Percentiles rank a stretch among this genome's conserved stretches.
Conservation (phyloP, 2,113 vertebrate species). For the Apaloderma vittatum region DNA sequence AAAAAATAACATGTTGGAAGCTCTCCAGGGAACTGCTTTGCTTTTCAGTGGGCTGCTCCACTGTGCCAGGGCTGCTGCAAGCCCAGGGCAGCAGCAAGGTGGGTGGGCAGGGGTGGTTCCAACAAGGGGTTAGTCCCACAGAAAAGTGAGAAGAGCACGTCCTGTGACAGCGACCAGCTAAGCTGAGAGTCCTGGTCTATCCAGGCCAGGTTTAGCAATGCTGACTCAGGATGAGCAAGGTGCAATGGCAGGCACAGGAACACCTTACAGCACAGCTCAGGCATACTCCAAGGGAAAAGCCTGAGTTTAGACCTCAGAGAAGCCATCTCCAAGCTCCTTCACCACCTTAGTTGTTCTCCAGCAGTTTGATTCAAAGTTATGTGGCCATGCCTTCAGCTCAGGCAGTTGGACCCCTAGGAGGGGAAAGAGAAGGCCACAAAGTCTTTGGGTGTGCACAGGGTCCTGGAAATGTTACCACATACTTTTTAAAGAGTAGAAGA, state of each 20-base stretch:
- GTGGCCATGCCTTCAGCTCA: fast-evolving
- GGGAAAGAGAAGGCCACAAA: neutral
- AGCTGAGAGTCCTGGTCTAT: neutral
- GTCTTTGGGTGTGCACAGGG: fast-evolving
- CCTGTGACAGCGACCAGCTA: neutral
- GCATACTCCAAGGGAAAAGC: neutral
- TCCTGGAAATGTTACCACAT: neutral
- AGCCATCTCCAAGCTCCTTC: neutral
- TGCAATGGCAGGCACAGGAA: neutral
- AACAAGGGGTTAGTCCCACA: neutral
- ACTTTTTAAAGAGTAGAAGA: neutral
- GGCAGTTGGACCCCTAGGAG: neutral
- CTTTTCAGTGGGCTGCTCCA: neutral
- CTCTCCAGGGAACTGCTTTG: neutral
- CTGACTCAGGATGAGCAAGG: fast-evolving
- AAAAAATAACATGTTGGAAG: neutral
- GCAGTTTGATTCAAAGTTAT: neutral
- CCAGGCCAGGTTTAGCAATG: neutral
- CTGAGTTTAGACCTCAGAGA: neutral
- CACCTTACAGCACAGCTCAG: neutral
- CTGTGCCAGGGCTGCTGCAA: fast-evolving
- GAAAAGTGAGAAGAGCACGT: neutral
- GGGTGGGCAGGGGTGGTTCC: neutral
- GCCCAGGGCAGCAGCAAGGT: neutral
- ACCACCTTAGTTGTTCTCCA: neutral